phyloP scores from a whole-genome alignment of 2,113 vertebrate species.

The Platanista minor region DNA sequence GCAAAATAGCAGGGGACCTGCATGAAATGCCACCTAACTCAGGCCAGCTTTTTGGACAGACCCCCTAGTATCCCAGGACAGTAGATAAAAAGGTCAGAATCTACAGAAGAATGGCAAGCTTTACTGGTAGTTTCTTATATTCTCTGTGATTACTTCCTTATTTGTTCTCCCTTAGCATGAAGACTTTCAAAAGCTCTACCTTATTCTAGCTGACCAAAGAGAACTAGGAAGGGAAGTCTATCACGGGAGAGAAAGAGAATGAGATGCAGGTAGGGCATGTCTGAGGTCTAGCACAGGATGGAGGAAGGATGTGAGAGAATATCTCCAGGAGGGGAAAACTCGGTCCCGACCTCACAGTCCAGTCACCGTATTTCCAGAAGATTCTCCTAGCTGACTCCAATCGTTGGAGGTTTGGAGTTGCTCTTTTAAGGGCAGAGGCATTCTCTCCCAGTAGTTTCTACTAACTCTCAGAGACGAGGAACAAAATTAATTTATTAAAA shows the following conservation, averaged over 20 bases:
- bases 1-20: background rate
- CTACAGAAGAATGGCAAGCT: background rate
- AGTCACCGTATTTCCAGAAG: background rate
- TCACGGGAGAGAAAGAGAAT: background rate
- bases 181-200: background rate
- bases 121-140: background rate
- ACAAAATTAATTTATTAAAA: background rate
- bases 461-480: background rate
- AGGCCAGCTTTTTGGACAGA: background rate
- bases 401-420: background rate
- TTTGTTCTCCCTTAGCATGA: background rate
- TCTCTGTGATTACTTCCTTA: background rate
- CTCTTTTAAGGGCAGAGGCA: background rate
- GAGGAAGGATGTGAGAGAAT: background rate
- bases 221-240: background rate
- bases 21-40: background rate
- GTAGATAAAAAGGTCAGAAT: background rate
- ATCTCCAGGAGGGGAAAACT: background rate
- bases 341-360: background rate
- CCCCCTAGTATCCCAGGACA: accelerated
- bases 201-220: background rate
- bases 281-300: accelerated
- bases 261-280: background rate
- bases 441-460: background rate
- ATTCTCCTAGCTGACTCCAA: background rate